Conservation (phyloP, 2,113 vertebrate genomes). For the Alces alces region DNA sequence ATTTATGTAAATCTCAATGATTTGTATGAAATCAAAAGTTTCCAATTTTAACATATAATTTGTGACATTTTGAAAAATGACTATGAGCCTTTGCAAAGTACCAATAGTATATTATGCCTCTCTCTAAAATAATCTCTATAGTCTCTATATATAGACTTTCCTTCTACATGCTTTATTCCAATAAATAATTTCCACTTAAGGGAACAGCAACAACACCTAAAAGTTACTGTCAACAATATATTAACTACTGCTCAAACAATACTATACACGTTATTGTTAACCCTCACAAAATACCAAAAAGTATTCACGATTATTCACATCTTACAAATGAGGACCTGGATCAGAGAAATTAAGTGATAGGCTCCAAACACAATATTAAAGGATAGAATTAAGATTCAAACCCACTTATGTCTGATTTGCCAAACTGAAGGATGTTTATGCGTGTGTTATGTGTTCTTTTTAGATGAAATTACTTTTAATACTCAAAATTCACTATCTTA, state of each 20-base stretch:
- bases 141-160: neutral
- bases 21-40: neutral
- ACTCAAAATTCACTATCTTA: neutral
- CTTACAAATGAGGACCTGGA: neutral
- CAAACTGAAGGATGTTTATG: neutral
- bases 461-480: neutral
- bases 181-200: neutral
- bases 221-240: neutral
- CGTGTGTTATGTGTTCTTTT: neutral
- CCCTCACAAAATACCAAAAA: neutral
- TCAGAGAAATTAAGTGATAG: neutral
- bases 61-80: neutral
- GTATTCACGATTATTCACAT: neutral
- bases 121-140: neutral
- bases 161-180: neutral
- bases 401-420: neutral
- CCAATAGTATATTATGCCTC: neutral
- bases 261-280: neutral
- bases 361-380: neutral
- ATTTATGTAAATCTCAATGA: neutral
- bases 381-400: neutral
- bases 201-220: neutral
- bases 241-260: neutral
- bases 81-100: neutral
- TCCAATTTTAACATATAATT: neutral